Evolutionary conservation across 2,797 vertebrate genomes (phyloP).

Genomic region (Lindbergichthys nudifrons): DNA sequence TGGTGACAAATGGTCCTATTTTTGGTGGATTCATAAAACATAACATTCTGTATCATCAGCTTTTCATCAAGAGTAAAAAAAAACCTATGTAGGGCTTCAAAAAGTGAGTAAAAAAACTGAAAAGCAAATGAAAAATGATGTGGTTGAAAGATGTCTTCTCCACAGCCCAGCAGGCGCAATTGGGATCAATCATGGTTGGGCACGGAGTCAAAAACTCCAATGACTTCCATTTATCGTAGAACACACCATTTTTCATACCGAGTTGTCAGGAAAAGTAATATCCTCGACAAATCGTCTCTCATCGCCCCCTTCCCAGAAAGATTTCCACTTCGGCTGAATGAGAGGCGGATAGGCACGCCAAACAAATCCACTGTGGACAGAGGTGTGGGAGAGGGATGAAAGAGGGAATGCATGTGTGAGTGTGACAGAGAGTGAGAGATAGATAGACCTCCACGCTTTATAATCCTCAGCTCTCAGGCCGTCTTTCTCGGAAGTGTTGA

Average conservation of each 20-base stretch:
- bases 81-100: background rate
- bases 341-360: constrained; percentile 32
- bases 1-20: background rate
- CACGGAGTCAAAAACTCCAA: constrained; percentile 42
- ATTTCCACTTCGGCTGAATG: constrained; percentile 62
- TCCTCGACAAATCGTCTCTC: constrained; percentile 58
- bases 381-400: constrained; percentile 34
- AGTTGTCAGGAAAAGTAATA: constrained; percentile 55
- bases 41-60: background rate
- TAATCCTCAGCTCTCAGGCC: constrained; percentile 67
- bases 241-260: constrained; percentile 27
- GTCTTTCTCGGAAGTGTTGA: constrained; percentile 76
- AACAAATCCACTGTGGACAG: constrained; percentile 58
- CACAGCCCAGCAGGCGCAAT: background rate
- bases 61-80: background rate
- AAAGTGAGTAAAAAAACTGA: background rate
- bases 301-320: constrained; percentile 72
- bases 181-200: constrained; percentile 37
- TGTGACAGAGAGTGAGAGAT: constrained; percentile 31
- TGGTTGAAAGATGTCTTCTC: constrained; percentile 14
- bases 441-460: constrained; percentile 32
- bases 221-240: constrained; percentile 42
- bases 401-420: constrained; percentile 12
- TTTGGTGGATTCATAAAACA: background rate
- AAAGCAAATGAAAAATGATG: constrained; percentile 20